Evolutionary conservation across 2,113 vertebrate genomes (phyloP).

Genomic region (Istiophorus platypterus): DNA sequence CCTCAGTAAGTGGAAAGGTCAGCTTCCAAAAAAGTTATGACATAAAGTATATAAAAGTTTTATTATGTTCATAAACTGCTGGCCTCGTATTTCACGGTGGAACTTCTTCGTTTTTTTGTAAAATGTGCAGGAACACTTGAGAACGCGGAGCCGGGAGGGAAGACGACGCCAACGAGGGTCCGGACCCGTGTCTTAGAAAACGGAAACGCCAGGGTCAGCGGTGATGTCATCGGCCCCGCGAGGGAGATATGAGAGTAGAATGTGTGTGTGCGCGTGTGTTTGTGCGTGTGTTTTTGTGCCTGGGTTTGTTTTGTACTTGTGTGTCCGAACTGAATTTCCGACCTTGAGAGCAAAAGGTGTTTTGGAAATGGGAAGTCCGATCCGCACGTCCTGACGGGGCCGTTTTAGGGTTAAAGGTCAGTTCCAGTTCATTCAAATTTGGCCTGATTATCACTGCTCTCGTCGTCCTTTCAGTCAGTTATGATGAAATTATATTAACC

Average conservation of each 20-base stretch:
- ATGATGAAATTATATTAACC: too few relatives aligned
- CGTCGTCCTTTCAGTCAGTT: not conserved
- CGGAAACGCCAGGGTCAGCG: constrained; percentile 15
- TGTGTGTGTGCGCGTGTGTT: not conserved
- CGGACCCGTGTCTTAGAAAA: constrained; percentile 5
- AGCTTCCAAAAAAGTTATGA: too few relatives aligned
- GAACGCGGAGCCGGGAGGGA: constrained; percentile 22
- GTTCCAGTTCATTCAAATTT: not conserved
- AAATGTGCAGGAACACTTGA: not conserved
- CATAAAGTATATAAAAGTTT: not conserved
- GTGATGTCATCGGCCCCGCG: not conserved
- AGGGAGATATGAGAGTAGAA: not conserved
- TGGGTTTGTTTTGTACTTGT: too few relatives aligned
- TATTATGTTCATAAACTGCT: not conserved
- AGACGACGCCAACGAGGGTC: constrained; percentile 30
- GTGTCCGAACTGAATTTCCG: not conserved
- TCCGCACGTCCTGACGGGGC: too few relatives aligned
- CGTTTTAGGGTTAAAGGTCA: not conserved
- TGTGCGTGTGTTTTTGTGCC: not conserved
- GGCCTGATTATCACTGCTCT: not conserved
- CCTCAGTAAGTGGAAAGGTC: too few relatives aligned
- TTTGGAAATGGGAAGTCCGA: not conserved
- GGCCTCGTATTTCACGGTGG: not conserved
- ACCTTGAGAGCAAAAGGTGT: not conserved
- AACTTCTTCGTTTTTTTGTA: not conserved